These are phyloP conservation scores for Hippocampus guttulatus DNA, from an alignment of 2,113 vertebrate species.

Conservation along the genomic window DNA sequence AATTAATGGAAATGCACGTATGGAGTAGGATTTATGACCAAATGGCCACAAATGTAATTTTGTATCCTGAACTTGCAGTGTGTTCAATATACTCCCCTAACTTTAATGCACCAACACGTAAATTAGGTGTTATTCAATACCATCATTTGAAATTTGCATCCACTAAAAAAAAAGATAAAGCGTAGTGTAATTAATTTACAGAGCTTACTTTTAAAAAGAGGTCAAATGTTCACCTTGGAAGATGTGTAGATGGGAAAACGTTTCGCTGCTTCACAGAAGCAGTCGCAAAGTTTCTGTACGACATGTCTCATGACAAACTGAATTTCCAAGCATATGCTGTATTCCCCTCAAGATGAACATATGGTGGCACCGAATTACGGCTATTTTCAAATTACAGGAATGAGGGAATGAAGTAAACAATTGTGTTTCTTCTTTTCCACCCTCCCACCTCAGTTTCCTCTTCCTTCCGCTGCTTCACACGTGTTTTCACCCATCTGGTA, in stretches of 20 bases:
- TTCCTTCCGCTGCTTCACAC: constrained; percentile 12
- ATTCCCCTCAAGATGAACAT: constrained; percentile 58
- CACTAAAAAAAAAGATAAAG: background rate
- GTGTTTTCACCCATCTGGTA: constrained; percentile 59
- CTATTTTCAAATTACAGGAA: constrained; percentile 44
- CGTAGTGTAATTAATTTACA: constrained; percentile 6
- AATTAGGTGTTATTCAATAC: background rate
- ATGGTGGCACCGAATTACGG: constrained; percentile 45
- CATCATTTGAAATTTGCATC: background rate
- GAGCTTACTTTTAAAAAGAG: constrained; percentile 2
- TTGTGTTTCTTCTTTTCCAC: constrained; percentile 3
- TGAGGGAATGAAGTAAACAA: constrained; percentile 5
- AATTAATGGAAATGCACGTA: too few relatives aligned
- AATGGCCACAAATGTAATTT: too few relatives aligned
- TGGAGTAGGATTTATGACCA: too few relatives aligned
- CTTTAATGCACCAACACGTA: too few relatives aligned
- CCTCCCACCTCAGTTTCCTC: background rate
- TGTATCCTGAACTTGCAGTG: too few relatives aligned
- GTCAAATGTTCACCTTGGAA: constrained; percentile 24
- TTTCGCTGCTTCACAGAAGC: constrained; percentile 20
- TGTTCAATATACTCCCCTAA: too few relatives aligned
- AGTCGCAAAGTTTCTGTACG: background rate
- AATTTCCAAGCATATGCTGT: constrained; percentile 56
- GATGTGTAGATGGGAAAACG: background rate
- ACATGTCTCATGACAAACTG: background rate